Conservation (phyloP, 2,888 invertebrate species). For the Eristalis intricaria region DNA sequence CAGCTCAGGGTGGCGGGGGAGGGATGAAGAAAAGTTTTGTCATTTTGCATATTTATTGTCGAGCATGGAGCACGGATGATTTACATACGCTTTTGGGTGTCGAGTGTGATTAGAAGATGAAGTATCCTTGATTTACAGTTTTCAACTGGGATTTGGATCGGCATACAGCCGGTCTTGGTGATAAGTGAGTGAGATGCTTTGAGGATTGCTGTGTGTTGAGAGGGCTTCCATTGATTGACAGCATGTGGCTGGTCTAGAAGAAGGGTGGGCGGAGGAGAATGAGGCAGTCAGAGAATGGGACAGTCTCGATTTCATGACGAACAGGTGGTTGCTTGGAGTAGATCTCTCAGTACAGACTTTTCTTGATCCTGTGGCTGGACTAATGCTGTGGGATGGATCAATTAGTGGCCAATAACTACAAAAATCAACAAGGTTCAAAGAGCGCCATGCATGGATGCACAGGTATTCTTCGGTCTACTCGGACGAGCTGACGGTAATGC, state of each 20-base stretch:
- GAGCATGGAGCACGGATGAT: not conserved
- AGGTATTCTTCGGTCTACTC: too few relatives aligned
- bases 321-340: not conserved
- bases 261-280: not conserved
- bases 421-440: too few relatives aligned
- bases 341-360: too few relatives aligned
- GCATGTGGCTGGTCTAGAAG: not conserved
- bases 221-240: not conserved
- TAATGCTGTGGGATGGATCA: too few relatives aligned
- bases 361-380: too few relatives aligned
- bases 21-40: constrained; percentile 23
- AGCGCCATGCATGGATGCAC: too few relatives aligned
- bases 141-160: not conserved
- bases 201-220: not conserved
- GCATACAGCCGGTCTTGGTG: not conserved
- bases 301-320: not conserved
- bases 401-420: too few relatives aligned
- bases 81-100: not conserved
- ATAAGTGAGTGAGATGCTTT: not conserved
- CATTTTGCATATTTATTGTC: constrained; percentile 29
- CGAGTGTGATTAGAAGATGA: not conserved
- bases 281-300: too few relatives aligned
- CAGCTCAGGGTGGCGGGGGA: not conserved
- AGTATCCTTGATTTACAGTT: not conserved
- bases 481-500: too few relatives aligned